Conservation (phyloP, 2,888 invertebrate genomes). For the Parnassius mnemosyne region DNA sequence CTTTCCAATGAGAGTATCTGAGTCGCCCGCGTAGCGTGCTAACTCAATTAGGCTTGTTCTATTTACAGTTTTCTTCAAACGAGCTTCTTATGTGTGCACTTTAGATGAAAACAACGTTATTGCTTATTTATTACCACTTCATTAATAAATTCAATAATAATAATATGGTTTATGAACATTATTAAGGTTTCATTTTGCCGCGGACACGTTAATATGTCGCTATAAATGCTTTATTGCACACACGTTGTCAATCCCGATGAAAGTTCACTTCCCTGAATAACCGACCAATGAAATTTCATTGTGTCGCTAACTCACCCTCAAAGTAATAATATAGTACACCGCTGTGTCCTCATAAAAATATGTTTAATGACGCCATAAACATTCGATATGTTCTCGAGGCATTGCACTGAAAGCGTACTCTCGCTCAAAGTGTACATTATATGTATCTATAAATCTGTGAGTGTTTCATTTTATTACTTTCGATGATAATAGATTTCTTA, state of each 20-base stretch:
- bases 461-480: conserved; percentile 66
- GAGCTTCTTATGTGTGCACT: conserved; percentile 29
- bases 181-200: conserved; percentile 43
- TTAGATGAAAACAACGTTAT: conserved; percentile 24
- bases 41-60: conserved; percentile 42
- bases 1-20: conserved; percentile 40
- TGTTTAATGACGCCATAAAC: conserved; percentile 77
- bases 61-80: conserved; percentile 33
- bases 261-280: conserved; percentile 62
- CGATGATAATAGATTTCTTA: conserved; percentile 53
- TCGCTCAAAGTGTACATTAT: conserved; percentile 45
- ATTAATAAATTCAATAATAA: conserved; percentile 26
- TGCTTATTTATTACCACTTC: conserved; percentile 12
- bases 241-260: conserved; percentile 63
- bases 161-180: conserved; percentile 13
- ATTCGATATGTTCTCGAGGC: conserved; percentile 66
- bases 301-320: conserved; percentile 52
- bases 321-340: conserved; percentile 67
- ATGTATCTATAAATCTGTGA: conserved; percentile 64
- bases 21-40: conserved; percentile 39
- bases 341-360: conserved; percentile 76
- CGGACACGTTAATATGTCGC: conserved; percentile 45
- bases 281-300: conserved; percentile 63
- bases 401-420: conserved; percentile 61
- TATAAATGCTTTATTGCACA: conserved; percentile 62